Percentiles rank a stretch among this genome's conserved stretches.
Conservation (phyloP, 2,113 vertebrate genomes). For the Callopanchax toddi region DNA sequence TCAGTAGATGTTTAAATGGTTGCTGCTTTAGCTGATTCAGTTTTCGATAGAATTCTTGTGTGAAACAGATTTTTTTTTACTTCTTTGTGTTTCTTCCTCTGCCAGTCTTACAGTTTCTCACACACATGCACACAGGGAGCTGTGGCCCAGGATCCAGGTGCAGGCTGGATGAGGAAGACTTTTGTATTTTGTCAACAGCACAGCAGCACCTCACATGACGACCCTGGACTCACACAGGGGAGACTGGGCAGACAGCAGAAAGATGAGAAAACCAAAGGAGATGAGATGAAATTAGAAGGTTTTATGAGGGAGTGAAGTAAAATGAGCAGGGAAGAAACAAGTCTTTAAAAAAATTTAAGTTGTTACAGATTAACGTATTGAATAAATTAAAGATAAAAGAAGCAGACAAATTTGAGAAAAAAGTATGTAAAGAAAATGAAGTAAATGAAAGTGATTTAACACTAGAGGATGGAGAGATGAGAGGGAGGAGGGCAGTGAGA, state of each 20-base stretch:
- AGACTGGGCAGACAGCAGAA: conserved; percentile 17
- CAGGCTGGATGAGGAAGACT: conserved; percentile 78
- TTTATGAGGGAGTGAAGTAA: not conserved
- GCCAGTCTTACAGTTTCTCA: too few relatives aligned
- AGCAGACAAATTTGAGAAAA: not conserved
- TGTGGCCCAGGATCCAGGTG: conserved; percentile 85
- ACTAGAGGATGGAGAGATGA: conserved; percentile 35
- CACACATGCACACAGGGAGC: conserved; percentile 50
- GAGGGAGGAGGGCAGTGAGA: conserved; percentile 48
- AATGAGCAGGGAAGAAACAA: not conserved
- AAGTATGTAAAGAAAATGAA: conserved; percentile 17
- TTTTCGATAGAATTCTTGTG: not conserved
- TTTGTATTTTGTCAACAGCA: conserved; percentile 81
- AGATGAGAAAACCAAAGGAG: too few relatives aligned
- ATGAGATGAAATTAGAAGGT: conserved; percentile 2
- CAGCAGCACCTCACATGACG: conserved; percentile 78
- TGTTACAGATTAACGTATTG: too few relatives aligned
- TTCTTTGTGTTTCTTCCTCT: conserved; percentile 19
- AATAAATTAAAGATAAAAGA: too few relatives aligned
- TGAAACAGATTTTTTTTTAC: not conserved
- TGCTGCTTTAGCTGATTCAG: too few relatives aligned
- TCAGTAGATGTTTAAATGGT: too few relatives aligned
- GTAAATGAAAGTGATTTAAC: conserved; percentile 51
- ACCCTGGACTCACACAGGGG: conserved; percentile 40
- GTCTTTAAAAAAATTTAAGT: too few relatives aligned